Evolutionary conservation across 2,888 invertebrate species (phyloP).

Genomic region (Corythucha ciliata): DNA sequence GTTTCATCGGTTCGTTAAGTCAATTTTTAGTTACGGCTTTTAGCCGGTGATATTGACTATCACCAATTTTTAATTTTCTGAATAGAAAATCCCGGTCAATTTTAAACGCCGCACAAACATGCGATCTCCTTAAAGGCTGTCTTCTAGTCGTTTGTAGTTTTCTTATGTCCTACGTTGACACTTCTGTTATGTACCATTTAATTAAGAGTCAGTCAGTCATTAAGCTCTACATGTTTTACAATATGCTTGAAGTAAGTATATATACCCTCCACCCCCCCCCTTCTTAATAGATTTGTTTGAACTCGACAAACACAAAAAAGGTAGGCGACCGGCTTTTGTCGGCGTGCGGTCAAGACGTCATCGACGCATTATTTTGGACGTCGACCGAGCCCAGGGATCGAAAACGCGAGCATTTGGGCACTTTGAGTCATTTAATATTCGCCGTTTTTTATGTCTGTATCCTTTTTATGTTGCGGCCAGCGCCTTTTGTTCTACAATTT

Average conservation of each 20-base stretch:
- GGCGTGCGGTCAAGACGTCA: slow-evolving; percentile 94
- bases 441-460: slow-evolving; percentile 91
- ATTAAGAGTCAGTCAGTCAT: slow-evolving; percentile 97
- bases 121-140: slow-evolving; percentile 89
- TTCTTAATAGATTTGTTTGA: not conserved
- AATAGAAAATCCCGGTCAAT: slow-evolving; percentile 41
- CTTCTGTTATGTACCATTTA: slow-evolving; percentile 95
- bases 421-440: slow-evolving; percentile 82
- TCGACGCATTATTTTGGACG: slow-evolving; percentile 97
- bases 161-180: slow-evolving; percentile 86
- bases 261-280: not conserved
- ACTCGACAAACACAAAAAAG: slow-evolving; percentile 24
- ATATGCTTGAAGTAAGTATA: slow-evolving; percentile 83
- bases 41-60: not conserved
- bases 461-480: slow-evolving; percentile 48
- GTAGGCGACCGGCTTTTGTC: slow-evolving; percentile 80
- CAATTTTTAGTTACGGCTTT: too few relatives aligned
- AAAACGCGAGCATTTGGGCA: slow-evolving; percentile 72
- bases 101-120: slow-evolving; percentile 82
- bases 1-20: not conserved
- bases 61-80: not conserved
- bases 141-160: slow-evolving; percentile 74
- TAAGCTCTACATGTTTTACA: slow-evolving; percentile 98
- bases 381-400: slow-evolving; percentile 87
- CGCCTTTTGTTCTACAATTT: not conserved